Conservation (phyloP, 1,140 invertebrate species). For the Drosophila watanabei region DNA sequence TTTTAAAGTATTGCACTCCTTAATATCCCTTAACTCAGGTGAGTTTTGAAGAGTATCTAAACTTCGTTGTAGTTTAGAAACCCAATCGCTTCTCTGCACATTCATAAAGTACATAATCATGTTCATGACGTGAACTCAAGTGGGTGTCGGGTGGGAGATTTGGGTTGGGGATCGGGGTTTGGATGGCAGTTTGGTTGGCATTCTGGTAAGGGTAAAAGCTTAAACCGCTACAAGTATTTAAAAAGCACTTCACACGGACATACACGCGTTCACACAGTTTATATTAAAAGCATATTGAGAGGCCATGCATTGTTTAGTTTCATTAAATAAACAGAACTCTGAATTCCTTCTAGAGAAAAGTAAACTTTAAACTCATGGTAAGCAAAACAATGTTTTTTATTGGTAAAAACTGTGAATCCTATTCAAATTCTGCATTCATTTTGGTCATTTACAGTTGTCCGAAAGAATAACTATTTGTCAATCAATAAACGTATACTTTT, state of each 20-base stretch:
- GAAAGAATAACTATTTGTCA: neutral
- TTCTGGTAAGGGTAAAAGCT: constrained; percentile 68
- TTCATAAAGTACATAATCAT: constrained; percentile 83
- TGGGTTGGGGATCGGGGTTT: constrained; percentile 1
- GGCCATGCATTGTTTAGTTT: constrained; percentile 51
- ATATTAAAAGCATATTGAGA: constrained; percentile 65
- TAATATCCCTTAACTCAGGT: neutral
- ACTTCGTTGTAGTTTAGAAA: neutral
- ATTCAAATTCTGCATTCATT: neutral
- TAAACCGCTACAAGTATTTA: constrained; percentile 81
- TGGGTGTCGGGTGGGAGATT: constrained; percentile 50
- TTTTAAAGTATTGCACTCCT: neutral
- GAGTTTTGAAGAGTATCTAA: constrained; percentile 5
- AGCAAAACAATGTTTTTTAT: constrained; percentile 15
- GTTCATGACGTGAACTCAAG: constrained; percentile 80
- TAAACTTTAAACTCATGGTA: neutral
- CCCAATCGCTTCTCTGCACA: constrained; percentile 62
- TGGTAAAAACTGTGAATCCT: neutral
- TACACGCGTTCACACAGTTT: constrained; percentile 42
- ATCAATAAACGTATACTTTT: neutral
- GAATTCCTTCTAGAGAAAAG: neutral
- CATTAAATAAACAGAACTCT: constrained; percentile 50
- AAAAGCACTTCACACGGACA: constrained; percentile 68
- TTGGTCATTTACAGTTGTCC: neutral
- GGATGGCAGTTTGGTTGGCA: constrained; percentile 8